phyloP scores from a whole-genome alignment of 2,888 invertebrate genomes.

The Mactromeris polynyma region DNA sequence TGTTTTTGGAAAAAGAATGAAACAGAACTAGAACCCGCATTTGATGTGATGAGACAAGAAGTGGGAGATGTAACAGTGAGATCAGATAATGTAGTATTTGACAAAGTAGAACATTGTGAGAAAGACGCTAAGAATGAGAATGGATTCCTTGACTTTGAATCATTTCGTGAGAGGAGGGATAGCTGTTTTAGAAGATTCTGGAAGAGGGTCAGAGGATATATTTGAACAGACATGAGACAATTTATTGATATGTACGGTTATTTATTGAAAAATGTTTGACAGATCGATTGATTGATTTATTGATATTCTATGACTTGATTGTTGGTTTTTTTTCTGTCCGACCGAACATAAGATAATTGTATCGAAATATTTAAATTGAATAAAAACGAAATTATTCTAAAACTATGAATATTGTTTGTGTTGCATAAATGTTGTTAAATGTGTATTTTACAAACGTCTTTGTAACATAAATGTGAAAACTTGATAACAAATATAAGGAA shows the following conservation, averaged over 20 bases:
- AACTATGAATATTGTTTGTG: too few relatives aligned
- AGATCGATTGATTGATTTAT: not conserved
- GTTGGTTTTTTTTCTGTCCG: not conserved
- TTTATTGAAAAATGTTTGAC: not conserved
- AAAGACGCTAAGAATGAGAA: not conserved
- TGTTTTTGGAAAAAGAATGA: not conserved
- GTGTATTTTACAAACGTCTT: too few relatives aligned
- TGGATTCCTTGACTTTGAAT: not conserved
- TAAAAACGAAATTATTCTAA: too few relatives aligned
- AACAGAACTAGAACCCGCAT: not conserved
- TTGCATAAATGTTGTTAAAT: too few relatives aligned
- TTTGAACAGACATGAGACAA: not conserved
- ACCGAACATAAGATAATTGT: not conserved
- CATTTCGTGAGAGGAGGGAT: not conserved
- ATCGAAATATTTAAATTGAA: not conserved
- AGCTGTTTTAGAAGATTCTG: conserved; percentile 1
- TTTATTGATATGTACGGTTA: not conserved
- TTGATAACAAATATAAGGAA: too few relatives aligned
- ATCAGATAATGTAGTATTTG: not conserved
- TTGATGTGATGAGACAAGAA: not conserved
- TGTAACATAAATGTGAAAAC: too few relatives aligned
- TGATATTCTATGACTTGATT: not conserved
- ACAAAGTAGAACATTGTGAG: not conserved
- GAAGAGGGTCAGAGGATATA: not conserved
- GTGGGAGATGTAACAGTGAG: not conserved